A percentile compares a stretch with the other conserved stretches of the same genome.
Conservation (phyloP, 2,888 invertebrate species). For the Drosophila bunnanda region DNA sequence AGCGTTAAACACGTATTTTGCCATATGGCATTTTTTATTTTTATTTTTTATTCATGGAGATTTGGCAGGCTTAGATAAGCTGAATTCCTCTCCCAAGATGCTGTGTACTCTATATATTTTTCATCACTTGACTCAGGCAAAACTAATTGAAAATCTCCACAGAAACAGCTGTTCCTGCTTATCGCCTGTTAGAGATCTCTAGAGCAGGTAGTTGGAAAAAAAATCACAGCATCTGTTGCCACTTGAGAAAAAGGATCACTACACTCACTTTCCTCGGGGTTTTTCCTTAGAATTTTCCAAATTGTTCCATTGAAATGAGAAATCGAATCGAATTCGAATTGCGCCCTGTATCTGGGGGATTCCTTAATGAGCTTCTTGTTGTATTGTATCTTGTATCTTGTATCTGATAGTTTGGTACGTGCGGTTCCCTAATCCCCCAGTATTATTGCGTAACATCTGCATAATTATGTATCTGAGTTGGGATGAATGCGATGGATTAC, state of each 20-base stretch:
- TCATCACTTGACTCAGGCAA: conserved; percentile 16
- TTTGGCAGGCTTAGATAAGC: conserved; percentile 29
- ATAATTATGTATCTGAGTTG: conserved; percentile 21
- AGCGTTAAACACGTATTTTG: conserved; percentile 61
- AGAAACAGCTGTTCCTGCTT: conserved; percentile 30
- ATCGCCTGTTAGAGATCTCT: conserved; percentile 12
- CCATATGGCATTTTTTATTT: conserved; percentile 13
- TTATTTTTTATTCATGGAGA: conserved; percentile 1
- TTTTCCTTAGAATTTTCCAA: conserved; percentile 43
- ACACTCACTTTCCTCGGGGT: conserved; percentile 9
- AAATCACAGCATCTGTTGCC: conserved; percentile 29
- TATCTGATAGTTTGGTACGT: conserved; percentile 49
- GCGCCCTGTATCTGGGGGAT: conserved; percentile 16
- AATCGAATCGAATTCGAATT: conserved; percentile 29
- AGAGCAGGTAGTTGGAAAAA: conserved; percentile 54
- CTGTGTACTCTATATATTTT: background rate
- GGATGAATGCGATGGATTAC: conserved; percentile 34
- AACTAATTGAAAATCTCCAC: conserved; percentile 26
- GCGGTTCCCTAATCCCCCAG: conserved; percentile 67
- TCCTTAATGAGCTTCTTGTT: conserved; percentile 40
- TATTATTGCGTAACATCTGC: conserved; percentile 51
- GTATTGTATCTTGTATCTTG: conserved; percentile 1
- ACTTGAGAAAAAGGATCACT: conserved; percentile 59
- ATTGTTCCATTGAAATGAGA: conserved; percentile 26
- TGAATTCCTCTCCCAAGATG: background rate